phyloP scores from a whole-genome alignment of 2,113 vertebrate genomes.

The Dicentrarchus labrax region DNA sequence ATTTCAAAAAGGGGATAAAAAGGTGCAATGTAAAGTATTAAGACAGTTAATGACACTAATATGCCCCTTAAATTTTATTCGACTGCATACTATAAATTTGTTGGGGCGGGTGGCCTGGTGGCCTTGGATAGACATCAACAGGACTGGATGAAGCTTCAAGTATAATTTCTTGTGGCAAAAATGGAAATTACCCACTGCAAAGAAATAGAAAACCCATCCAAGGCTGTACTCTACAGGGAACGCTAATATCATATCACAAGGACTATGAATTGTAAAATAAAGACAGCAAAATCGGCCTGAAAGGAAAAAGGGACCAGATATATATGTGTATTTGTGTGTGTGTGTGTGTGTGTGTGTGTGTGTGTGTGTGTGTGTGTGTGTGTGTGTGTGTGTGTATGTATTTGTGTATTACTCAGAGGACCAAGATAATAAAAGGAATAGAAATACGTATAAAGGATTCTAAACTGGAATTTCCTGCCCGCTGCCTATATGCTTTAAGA shows the following conservation, averaged over 20 bases:
- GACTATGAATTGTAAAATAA: slow-evolving; percentile 45
- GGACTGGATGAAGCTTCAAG: slow-evolving; percentile 15
- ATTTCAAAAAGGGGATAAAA: slow-evolving; percentile 24
- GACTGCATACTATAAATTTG: not conserved
- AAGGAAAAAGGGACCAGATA: slow-evolving; percentile 26
- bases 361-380: not conserved
- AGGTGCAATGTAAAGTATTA: slow-evolving; percentile 24
- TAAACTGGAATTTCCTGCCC: slow-evolving; percentile 42
- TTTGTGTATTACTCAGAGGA: slow-evolving; percentile 29
- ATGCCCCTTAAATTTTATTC: slow-evolving; percentile 14
- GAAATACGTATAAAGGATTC: slow-evolving; percentile 29
- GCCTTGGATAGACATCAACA: not conserved
- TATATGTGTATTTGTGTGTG: not conserved
- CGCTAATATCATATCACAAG: slow-evolving; percentile 41
- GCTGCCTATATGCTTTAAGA: slow-evolving; percentile 20
- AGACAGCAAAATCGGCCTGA: slow-evolving; percentile 32
- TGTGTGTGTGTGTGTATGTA: slow-evolving; percentile 8
- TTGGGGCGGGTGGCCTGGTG: not conserved
- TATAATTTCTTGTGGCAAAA: slow-evolving; percentile 25
- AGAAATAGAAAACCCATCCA: slow-evolving; percentile 11
- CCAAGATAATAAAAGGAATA: slow-evolving; percentile 27
- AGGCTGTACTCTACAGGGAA: slow-evolving; percentile 39
- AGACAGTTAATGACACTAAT: slow-evolving; percentile 58
- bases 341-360: slow-evolving; percentile 1
- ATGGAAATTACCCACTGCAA: slow-evolving; percentile 31